Evolutionary conservation across 1,140 invertebrate species (phyloP), one percentile per base, ranked within the genome.

Genomic region (Battus philenor): DNA sequence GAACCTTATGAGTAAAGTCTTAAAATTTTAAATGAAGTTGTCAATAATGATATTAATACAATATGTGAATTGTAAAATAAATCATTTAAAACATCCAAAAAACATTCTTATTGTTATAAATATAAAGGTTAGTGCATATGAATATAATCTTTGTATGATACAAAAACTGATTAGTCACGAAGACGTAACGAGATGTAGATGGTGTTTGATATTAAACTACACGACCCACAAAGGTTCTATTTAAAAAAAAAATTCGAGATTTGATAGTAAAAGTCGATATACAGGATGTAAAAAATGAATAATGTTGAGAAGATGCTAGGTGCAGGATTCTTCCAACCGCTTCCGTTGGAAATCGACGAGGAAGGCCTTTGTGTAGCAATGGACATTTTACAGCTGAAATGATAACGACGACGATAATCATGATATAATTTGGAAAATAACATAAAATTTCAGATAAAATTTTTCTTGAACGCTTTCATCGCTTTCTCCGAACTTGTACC

Each of bases 101-200:
- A 48, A 11, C 18, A 22, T 6, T 31, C 32, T 39, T 54, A 32
- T 17, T 12, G 12, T 12, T 9, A 13, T 32, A 7, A 2, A n/a
- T 22, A 39, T 39, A 18, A 29, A 29, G 50, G 22, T 50, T 12
- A 31, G 6, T 22, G 8, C 38, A 13, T 30, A 15, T 22, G 24
- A 27, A 27, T 5, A 41, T 26, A 16, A 24, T 5, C 11, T 8
- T 11, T 13, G 22, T 16, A 5, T 12, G 9, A 33, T 8, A 36
- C 20, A 20, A 58, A 69, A 69, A 56, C 45, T 66, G 68, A 56
- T 54, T 49, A 70, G 65, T 74, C 75, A 79, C 62, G 54, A 54
- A 7, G 30, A 70, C 51, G 54, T 56, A 52, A 50, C 46, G 55
- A 67, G 71, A 68, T 68, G 47, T 68, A 74, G 75, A 79, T 79